A percentile compares a stretch with the other conserved stretches of the same genome.
phyloP scores from a whole-genome alignment of 2,113 vertebrate species.

The Lipophrys pholis region DNA sequence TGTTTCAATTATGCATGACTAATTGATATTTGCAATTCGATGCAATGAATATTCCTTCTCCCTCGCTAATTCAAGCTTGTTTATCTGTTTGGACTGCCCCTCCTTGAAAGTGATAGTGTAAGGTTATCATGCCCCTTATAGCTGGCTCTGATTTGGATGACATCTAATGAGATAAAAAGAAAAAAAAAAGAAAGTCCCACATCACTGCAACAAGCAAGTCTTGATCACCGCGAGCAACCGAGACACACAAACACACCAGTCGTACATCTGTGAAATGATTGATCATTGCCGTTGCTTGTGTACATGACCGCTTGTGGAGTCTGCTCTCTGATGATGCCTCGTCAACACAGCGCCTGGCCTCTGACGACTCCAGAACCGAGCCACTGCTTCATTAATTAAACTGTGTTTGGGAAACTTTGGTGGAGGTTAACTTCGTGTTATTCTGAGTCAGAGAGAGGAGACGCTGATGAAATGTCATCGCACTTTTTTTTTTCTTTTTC shows the following conservation, averaged over 20 bases:
- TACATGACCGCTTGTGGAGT: neutral
- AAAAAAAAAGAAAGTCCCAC: neutral
- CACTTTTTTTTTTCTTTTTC: neutral
- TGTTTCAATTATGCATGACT: no score
- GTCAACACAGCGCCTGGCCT: conserved; percentile 33
- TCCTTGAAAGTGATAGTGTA: neutral
- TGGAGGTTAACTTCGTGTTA: conserved; percentile 21
- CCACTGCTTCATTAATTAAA: conserved; percentile 31
- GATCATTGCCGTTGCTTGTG: conserved; percentile 15
- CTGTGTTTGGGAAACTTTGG: conserved; percentile 6
- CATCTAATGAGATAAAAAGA: conserved; percentile 24
- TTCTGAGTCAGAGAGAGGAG: conserved; percentile 19
- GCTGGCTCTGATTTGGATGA: neutral
- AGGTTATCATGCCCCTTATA: conserved; percentile 31
- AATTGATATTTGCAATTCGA: no score
- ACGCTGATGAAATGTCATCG: conserved; percentile 53
- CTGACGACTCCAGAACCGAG: conserved; percentile 29
- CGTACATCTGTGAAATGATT: conserved; percentile 29
- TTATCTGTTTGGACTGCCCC: conserved; percentile 8
- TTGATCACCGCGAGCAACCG: conserved; percentile 30
- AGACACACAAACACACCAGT: conserved; percentile 18
- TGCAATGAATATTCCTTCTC: neutral
- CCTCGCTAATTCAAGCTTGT: neutral
- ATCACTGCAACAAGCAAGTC: conserved; percentile 22
- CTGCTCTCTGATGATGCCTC: conserved; percentile 13